phyloP scores from a whole-genome alignment of 2,113 vertebrate species.

The Rhinopomastus cyanomelas region DNA sequence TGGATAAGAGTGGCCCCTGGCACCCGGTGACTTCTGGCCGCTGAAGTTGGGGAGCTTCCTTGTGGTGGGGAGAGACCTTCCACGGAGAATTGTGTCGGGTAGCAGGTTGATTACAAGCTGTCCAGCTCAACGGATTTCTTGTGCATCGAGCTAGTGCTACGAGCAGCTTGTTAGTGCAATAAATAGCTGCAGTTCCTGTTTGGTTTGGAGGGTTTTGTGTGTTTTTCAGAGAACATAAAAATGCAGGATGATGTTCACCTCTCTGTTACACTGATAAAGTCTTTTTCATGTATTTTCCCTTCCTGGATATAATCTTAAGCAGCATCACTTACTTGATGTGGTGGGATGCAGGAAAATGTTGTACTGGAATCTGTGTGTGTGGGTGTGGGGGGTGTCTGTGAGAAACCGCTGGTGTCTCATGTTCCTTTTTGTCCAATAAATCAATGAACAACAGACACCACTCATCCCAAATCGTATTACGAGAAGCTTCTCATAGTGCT shows the following conservation, averaged over 20 bases:
- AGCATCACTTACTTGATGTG: neutral
- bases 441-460: neutral
- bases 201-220: neutral
- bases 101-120: neutral
- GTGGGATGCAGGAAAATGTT: neutral
- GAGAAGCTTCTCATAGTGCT: neutral
- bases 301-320: neutral
- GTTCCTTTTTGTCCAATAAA: neutral
- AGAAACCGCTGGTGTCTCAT: neutral
- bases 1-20: neutral
- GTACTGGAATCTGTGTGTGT: neutral
- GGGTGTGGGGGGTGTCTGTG: neutral
- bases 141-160: neutral
- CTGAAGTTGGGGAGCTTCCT: neutral
- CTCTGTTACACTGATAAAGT: neutral
- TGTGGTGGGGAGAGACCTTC: fast-evolving
- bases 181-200: neutral
- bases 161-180: neutral
- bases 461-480: neutral
- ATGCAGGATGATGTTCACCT: neutral
- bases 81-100: neutral
- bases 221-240: neutral
- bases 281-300: neutral
- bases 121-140: neutral
- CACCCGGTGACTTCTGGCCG: neutral